Percentiles rank a stretch among this genome's conserved stretches.
phyloP scores from a whole-genome alignment of 2,113 vertebrate genomes.

The Ciconia maguari region DNA sequence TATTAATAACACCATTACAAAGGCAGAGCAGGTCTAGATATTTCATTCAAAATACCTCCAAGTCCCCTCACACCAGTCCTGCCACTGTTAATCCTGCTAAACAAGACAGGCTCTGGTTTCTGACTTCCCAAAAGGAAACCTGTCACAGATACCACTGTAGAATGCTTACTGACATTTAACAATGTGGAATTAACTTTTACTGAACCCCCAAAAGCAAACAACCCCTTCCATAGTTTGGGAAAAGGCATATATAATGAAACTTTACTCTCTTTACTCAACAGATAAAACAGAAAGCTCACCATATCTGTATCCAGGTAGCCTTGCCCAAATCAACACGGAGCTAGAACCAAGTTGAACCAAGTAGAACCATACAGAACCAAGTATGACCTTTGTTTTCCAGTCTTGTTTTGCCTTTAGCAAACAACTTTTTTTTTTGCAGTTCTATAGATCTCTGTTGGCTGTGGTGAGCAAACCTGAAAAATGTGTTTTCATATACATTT shows the following conservation, averaged over 20 bases:
- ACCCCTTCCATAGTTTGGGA: background rate
- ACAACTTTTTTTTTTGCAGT: background rate
- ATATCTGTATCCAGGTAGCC: constrained; percentile 5
- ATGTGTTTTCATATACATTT: background rate
- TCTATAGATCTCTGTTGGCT: background rate
- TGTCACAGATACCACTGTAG: background rate
- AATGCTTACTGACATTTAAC: background rate
- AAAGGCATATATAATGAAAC: background rate
- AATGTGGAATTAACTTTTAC: background rate
- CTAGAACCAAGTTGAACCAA: background rate
- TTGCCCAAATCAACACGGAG: background rate
- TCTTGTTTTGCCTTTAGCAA: background rate
- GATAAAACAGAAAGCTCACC: background rate
- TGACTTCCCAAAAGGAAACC: background rate
- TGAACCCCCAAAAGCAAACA: background rate
- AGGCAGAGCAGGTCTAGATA: background rate
- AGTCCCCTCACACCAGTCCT: background rate
- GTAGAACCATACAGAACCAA: constrained; percentile 1
- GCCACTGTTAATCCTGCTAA: background rate
- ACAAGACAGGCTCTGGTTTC: background rate
- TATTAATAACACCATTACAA: background rate
- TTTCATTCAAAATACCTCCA: background rate
- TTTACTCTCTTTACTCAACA: background rate
- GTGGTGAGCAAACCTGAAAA: background rate
- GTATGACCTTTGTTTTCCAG: background rate